Percentiles rank a stretch among this genome's conserved stretches.
Conservation (phyloP, 2,797 vertebrate genomes). For the Linurgus olivaceus region DNA sequence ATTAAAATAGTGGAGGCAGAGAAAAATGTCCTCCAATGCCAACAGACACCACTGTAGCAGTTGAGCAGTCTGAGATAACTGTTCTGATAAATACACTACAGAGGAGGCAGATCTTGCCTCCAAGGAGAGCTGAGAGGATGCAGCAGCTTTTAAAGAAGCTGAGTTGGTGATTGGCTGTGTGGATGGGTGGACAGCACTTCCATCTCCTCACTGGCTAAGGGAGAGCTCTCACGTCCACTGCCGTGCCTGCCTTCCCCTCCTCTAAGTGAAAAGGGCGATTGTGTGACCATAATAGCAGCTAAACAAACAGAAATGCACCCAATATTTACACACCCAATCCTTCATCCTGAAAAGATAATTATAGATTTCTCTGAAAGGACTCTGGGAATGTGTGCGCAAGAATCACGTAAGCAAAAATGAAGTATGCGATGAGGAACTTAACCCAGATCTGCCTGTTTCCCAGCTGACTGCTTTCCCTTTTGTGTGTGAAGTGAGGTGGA, state of each 20-base stretch:
- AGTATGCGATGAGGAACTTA: neutral
- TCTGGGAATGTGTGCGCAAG: conserved; percentile 6
- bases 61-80: neutral
- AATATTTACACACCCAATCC: neutral
- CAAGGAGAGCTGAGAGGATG: neutral
- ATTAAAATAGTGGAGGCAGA: neutral
- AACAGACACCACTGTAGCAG: neutral
- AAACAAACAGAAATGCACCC: conserved; percentile 29
- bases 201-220: neutral
- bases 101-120: neutral
- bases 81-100: neutral
- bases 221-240: neutral
- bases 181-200: neutral
- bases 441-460: neutral
- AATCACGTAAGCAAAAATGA: conserved; percentile 28
- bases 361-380: conserved; percentile 29
- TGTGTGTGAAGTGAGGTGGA: neutral
- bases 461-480: neutral
- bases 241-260: neutral
- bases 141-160: neutral
- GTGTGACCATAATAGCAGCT: neutral
- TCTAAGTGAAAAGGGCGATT: neutral
- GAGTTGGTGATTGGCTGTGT: neutral
- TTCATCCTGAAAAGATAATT: conserved; percentile 44
- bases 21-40: neutral